Percentiles rank a stretch among this genome's conserved stretches.
Evolutionary conservation across 2,888 invertebrate species (phyloP).

Genomic region (Pimpla rufipes): DNA sequence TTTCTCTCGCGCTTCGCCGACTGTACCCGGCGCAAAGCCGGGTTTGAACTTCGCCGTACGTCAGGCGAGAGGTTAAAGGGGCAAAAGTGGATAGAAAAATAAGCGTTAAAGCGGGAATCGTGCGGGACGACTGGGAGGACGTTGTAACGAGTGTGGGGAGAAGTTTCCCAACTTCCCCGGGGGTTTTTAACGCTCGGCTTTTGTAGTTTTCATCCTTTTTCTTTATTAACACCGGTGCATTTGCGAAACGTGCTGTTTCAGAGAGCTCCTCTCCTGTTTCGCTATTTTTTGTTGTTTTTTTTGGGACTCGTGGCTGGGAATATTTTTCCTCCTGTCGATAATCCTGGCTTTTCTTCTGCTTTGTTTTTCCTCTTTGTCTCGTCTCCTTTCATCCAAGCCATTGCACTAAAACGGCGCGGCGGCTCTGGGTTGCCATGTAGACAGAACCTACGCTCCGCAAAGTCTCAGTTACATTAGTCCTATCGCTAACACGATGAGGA

Average conservation of each 20-base stretch:
- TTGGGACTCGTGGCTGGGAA: background rate
- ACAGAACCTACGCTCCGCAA: constrained; percentile 20
- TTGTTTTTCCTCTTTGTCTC: background rate
- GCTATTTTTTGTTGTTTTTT: background rate
- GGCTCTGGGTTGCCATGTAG: background rate
- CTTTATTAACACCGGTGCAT: constrained; percentile 2
- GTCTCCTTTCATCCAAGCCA: background rate
- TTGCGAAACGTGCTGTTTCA: background rate
- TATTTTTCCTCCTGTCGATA: background rate
- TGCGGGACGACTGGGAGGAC: background rate
- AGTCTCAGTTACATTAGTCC: constrained; percentile 52
- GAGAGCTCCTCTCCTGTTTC: no score
- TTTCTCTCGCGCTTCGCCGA: constrained; percentile 9
- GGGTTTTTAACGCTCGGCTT: background rate
- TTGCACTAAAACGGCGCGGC: background rate
- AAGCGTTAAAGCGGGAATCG: constrained; percentile 12
- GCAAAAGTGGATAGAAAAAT: constrained; percentile 52
- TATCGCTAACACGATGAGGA: constrained; percentile 40
- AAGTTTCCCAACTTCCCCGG: background rate
- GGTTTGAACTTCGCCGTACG: constrained; percentile 6
- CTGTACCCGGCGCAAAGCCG: background rate
- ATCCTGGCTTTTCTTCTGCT: background rate
- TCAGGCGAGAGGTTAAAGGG: constrained; percentile 34
- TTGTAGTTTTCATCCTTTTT: constrained; percentile 5
- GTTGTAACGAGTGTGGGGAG: background rate